Evolutionary conservation across 2,797 vertebrate genomes (phyloP), one percentile per base, ranked within the genome.

Genomic region (Poeciliopsis turneri): DNA sequence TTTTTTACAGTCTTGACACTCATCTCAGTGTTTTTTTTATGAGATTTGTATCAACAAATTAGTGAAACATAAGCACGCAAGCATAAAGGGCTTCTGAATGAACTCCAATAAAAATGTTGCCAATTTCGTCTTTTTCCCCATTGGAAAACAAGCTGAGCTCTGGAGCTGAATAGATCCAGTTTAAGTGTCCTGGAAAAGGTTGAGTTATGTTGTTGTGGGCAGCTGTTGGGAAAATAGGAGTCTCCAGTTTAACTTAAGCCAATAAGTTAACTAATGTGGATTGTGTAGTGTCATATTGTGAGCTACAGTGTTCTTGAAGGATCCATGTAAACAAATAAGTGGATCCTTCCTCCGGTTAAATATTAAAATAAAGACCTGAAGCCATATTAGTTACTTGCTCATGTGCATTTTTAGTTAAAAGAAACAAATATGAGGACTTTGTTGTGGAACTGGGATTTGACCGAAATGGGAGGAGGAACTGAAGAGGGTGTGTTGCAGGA

Each of bases 401-500:
- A 5, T 66, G 36, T 41, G 18, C 33, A 20, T 66, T 39, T 39
- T 36, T 16, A 64, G 28, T 36, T 64, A 13, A 41, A 66, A 25
- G 33, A 66, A 66, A 12, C 33, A 66, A 23, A 39, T 39, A 39
- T 12, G 20, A 20, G 33, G 5, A 66, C 61, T 33, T 30, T 16
- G 13, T 61, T 61, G 59, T 59, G 57, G 18, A 64, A 20, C 61
- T 64, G 33, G 18, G 8, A 15, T 36, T 64, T 69, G 66, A 15
- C 66, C 39, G 5, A n/a, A 7, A 25, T 69, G 66, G 59, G 49
- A 80, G 82, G 78, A 88, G 87, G 89, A 91, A 87, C 87, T 79
- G 83, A 78, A 85, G 81, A 57, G 77, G 82, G 78, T 86, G 86
- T 82, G 82, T 51, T 79, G 79, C 84, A 90, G 90, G 91, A 92